A percentile compares a stretch with the other conserved stretches of the same genome.
Conservation (phyloP, 2,797 vertebrate genomes). For the Stomatorhinus walkeri region DNA sequence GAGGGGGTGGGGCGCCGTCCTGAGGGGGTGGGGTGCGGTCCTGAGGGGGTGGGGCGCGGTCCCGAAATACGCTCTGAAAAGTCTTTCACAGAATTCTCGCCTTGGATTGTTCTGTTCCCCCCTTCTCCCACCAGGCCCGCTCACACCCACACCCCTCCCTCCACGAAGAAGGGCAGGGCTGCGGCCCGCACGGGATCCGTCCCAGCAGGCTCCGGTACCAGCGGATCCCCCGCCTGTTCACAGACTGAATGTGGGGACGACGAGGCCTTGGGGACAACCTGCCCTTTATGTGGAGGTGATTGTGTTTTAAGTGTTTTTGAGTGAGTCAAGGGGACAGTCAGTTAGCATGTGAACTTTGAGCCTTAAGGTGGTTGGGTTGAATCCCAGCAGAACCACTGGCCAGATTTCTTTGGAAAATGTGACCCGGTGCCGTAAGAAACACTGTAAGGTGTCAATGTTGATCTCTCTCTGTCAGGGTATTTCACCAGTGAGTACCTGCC, state of each 20-base stretch:
- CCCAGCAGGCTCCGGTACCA: not conserved
- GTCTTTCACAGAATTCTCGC: not conserved
- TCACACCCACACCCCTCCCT: conserved; percentile 4
- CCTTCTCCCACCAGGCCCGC: conserved; percentile 22
- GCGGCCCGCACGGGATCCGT: not conserved
- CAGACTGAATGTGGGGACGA: not conserved
- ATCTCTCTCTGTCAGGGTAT: conserved; percentile 35
- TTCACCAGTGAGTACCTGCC: conserved; percentile 52
- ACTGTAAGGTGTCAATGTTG: not conserved
- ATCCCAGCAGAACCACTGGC: not conserved
- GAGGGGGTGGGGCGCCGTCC: not conserved
- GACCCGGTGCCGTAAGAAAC: not conserved
- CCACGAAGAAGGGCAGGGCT: conserved; percentile 30
- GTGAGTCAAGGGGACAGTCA: not conserved
- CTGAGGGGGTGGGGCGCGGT: not conserved
- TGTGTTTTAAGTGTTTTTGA: not conserved
- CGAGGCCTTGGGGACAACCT: conserved; percentile 31
- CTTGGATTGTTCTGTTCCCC: not conserved
- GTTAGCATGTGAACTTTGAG: not conserved
- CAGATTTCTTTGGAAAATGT: not conserved
- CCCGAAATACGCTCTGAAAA: not conserved
- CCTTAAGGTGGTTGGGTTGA: not conserved
- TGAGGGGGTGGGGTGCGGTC: not conserved
- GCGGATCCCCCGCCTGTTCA: not conserved
- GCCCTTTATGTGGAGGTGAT: conserved; percentile 43